These are phyloP conservation scores for Yoshiicerus persimilis DNA, from an alignment of 1,140 invertebrate genomes.

Conservation along the genomic window DNA sequence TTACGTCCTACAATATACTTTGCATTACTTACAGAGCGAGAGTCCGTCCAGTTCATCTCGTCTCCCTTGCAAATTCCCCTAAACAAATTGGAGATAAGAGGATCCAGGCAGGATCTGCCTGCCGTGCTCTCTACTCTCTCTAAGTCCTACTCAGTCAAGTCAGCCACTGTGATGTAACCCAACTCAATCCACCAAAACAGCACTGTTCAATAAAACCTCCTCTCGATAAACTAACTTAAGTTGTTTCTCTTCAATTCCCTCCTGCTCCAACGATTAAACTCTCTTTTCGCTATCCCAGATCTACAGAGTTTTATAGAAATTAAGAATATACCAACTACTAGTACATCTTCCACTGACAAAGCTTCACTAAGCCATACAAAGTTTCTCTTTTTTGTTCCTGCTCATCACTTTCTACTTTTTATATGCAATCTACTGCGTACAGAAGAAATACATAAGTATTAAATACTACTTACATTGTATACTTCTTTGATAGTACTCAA, in stretches of 20 bases:
- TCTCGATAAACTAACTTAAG: slow-evolving; percentile 22
- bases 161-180: not conserved
- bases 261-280: not conserved
- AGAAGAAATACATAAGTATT: no score
- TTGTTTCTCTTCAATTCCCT: slow-evolving; percentile 20
- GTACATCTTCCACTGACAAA: not conserved
- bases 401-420: not conserved
- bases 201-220: not conserved
- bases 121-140: not conserved
- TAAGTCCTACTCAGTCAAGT: not conserved
- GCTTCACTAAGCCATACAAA: not conserved
- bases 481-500: no score
- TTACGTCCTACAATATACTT: not conserved
- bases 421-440: not conserved
- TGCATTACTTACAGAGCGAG: not conserved
- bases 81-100: slow-evolving; percentile 25
- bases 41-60: not conserved
- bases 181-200: not conserved
- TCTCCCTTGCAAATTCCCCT: slow-evolving; percentile 28
- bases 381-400: not conserved
- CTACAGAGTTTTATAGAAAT: not conserved
- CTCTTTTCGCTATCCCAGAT: not conserved
- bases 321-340: not conserved
- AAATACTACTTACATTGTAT: no score
- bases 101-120: not conserved